Percentiles rank a stretch among this genome's conserved stretches.
These are phyloP conservation scores for Ceratoteleas bidentatus DNA, from an alignment of 1,140 invertebrate genomes.

Conservation along the genomic window DNA sequence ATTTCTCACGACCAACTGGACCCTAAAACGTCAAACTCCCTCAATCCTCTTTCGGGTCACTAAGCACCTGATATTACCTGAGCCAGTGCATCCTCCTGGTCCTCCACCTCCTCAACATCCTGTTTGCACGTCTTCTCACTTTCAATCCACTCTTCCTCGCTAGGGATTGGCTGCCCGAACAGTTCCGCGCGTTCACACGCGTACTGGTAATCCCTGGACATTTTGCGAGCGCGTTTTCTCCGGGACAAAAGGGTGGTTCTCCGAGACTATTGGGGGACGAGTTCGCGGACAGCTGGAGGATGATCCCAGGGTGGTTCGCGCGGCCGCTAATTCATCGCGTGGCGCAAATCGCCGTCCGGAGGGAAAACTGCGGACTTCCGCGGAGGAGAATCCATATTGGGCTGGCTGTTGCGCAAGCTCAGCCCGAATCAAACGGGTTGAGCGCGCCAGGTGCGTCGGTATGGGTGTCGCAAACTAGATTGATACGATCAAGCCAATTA, in stretches of 20 bases:
- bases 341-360: constrained; percentile 19
- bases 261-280: constrained; percentile 7
- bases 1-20: too few relatives aligned
- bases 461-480: constrained; percentile 54
- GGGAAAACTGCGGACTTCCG: constrained; percentile 46
- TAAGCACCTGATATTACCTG: constrained; percentile 75
- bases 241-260: neutral
- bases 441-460: constrained; percentile 24
- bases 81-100: constrained; percentile 62
- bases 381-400: constrained; percentile 60
- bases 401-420: constrained; percentile 57
- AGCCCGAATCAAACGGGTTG: constrained; percentile 21
- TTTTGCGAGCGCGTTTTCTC: constrained; percentile 18
- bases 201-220: constrained; percentile 83
- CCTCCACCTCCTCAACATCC: constrained; percentile 34
- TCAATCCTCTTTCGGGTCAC: too few relatives aligned
- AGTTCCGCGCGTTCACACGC: constrained; percentile 88
- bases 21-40: too few relatives aligned
- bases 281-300: neutral
- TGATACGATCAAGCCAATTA: constrained; percentile 52
- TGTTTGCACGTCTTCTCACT: constrained; percentile 67
- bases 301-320: neutral
- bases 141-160: constrained; percentile 84
- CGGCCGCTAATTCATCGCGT: constrained; percentile 4
- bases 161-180: constrained; percentile 85